Evolutionary conservation across 1,140 invertebrate species (phyloP), one percentile per base, ranked within the genome.

Genomic region (Ooceraea biroi): DNA sequence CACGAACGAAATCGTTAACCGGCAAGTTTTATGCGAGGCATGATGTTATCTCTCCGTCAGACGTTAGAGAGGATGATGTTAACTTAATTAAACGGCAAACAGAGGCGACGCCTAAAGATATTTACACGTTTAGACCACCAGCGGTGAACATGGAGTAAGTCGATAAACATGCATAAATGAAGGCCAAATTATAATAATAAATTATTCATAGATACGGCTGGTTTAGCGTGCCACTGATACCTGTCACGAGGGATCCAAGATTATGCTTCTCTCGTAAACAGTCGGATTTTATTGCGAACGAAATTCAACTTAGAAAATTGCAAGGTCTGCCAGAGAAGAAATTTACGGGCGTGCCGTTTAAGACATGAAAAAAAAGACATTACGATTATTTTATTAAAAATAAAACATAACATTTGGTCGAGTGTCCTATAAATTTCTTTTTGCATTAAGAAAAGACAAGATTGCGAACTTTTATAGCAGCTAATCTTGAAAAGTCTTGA

Each of bases 21-120:
- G 85, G 86, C 10, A 93, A 93, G 65, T 93, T 93, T 73, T 94
- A 94, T 50, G 91, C 93, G 8, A 90, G 82, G 85, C 93, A 93
- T 22, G 93, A 94, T 5, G 84, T 57, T 27, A 27, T 91, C 0
- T 60, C 46, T 0, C 3, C 61, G 0, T 71, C 77, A 4, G 77
- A 92, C 7, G 58, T 85, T 46, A 89, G 86, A 5, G 55, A 77
- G 36, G 89, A 93, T 46, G 93, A 89, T 63, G 41, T 94, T 8
- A 66, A 92, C 48, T 72, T 93, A 5, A 90, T 94, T 7, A 85
- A 89, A 55, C 90, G 83, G 68, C 73, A 66, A 0, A 65, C 46
- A 52, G 63, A 77, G 10, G 48, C 84, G 10, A 57, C 30, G 17
- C 92, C 93, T 0, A 89, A 74, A 71, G 88, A 93, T 57, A 72